A percentile compares a stretch with the other conserved stretches of the same genome.
Evolutionary conservation across 1,140 invertebrate genomes (phyloP).

Genomic region (Aplysia californica): DNA sequence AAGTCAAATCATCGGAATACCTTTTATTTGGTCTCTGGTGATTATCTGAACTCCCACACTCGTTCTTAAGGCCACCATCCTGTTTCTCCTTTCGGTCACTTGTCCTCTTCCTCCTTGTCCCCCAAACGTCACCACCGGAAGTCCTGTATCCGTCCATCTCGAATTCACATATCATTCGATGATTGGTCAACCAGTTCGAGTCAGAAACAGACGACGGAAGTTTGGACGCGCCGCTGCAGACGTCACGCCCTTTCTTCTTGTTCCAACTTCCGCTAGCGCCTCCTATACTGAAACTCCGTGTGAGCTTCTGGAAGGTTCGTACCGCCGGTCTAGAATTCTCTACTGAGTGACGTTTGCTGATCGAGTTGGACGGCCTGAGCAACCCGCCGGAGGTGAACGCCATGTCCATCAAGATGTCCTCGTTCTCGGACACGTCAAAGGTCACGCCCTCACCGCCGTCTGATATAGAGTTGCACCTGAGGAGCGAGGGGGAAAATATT

Average conservation of each 20-base stretch:
- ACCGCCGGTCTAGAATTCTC: not conserved
- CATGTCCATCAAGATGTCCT: slow-evolving; percentile 29
- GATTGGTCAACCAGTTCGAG: not conserved
- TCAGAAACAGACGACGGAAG: not conserved
- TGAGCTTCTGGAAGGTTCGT: slow-evolving; percentile 19
- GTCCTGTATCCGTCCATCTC: not conserved
- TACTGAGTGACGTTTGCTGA: slow-evolving; percentile 23
- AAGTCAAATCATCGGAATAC: not conserved
- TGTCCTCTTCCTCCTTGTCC: not conserved
- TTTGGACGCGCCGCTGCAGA: not conserved
- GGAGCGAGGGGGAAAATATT: not conserved
- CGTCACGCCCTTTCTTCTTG: not conserved
- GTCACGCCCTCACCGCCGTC: slow-evolving; percentile 42
- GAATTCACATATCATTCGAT: not conserved
- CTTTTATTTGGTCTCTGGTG: no score
- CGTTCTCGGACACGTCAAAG: slow-evolving; percentile 27
- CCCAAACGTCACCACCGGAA: not conserved
- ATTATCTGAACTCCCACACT: no score
- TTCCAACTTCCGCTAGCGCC: slow-evolving; percentile 15
- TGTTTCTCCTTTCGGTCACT: not conserved
- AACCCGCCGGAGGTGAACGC: not conserved
- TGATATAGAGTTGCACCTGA: slow-evolving; percentile 45
- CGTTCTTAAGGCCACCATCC: not conserved
- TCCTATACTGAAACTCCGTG: slow-evolving; percentile 19
- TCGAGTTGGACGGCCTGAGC: not conserved